Percentiles rank a stretch among this genome's conserved stretches.
Conservation (phyloP, 2,113 vertebrate genomes). For the Donacobius atricapilla region DNA sequence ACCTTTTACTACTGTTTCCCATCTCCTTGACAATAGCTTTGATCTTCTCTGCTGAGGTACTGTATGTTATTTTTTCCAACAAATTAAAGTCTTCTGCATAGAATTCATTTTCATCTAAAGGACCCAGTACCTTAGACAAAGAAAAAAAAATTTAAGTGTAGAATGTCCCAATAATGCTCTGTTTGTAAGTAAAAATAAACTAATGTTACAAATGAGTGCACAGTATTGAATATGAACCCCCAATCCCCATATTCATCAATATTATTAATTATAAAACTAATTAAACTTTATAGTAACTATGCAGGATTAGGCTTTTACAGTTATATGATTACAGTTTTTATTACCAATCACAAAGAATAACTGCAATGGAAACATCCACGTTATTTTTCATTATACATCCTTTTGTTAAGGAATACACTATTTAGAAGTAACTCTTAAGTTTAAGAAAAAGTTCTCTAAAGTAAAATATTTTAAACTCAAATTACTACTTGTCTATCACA, state of each 20-base stretch:
- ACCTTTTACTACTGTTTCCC: conserved; percentile 73
- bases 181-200: not conserved
- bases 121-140: conserved; percentile 81
- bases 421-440: not conserved
- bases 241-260: not conserved
- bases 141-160: not conserved
- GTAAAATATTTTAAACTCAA: not conserved
- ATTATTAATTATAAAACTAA: not conserved
- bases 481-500: not conserved
- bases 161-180: not conserved
- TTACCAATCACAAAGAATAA: not conserved
- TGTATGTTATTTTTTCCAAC: conserved; percentile 87
- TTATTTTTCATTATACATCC: not conserved
- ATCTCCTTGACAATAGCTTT: conserved; percentile 85
- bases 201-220: not conserved
- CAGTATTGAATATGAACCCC: not conserved
- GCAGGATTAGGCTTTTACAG: not conserved
- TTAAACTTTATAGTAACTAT: not conserved
- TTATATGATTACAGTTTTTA: not conserved
- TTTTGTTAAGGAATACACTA: not conserved
- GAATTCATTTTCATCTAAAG: conserved; percentile 80
- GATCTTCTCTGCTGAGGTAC: conserved; percentile 83
- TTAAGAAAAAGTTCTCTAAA: not conserved
- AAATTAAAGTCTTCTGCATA: conserved; percentile 87
- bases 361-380: not conserved